Base-by-base conservation (phyloP, 2,797 vertebrate species). In the Chloroceryle amazona region DNA sequence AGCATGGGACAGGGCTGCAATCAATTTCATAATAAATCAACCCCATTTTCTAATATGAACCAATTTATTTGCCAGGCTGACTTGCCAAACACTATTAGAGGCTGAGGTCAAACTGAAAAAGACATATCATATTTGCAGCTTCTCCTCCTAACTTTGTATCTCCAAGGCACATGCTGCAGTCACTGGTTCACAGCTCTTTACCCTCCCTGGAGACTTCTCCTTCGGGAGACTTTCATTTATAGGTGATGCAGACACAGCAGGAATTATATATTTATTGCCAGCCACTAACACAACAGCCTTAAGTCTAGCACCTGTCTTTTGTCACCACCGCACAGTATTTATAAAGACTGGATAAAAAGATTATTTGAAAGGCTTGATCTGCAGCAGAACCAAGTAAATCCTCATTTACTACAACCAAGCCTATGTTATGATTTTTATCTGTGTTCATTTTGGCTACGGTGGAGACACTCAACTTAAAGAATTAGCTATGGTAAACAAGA, bases 11-110 rank as follows among this genome's bases (percentile, higher is more conserved):
- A 90, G 61, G 66, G 72, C 76, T 63, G 88, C 97, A 94, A 95
- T 97, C 85, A 94, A 93, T 96, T 97, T 97, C 86, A 63, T 93
- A 95, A 88, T 97, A 97, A 97, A 95, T 92, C 93, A 96, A 94
- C 47, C 61, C 82, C 84, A 42, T 67, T 97, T 97, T 97, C 87
- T 90, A 96, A 37, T 91, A 89, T 61, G 93, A 94, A 96, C 86
- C 51, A 80, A 81, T 91, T 97, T 93, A 94, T 97, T 83, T 95
- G 78, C 94, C 62, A 76, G 83, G 82, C 95, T 73, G 80, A 63
- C 93, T 96, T 97, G 81, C 93, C 93, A 97, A 97, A 89, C 92
- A 90, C 81, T 57, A 70, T 95, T 90, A 95, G 75, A 95, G 93
- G 89, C 91, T 92, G 81, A 97, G 95, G 92, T 97, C 91, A 96